These are phyloP conservation scores for Anabas testudineus DNA, from an alignment of 2,797 vertebrate species.

Conservation along the genomic window DNA sequence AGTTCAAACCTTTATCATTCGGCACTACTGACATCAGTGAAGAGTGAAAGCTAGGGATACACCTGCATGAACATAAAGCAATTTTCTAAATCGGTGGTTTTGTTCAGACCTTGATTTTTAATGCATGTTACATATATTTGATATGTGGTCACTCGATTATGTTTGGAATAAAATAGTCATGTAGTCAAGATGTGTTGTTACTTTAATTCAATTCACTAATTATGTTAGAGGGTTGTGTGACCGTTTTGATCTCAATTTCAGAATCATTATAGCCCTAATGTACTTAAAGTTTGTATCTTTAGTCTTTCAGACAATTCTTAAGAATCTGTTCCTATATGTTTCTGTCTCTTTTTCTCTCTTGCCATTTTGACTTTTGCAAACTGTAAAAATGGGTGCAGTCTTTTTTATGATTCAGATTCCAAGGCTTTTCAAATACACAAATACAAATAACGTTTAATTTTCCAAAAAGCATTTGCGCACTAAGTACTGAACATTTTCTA, in stretches of 20 bases:
- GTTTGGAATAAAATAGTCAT: no score
- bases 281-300: not conserved
- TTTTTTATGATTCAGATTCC: not conserved
- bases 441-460: conserved; percentile 1
- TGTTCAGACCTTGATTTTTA: no score
- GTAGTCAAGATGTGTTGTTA: no score
- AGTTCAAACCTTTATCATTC: not conserved
- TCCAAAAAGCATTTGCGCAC: not conserved
- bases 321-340: not conserved
- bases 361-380: no score
- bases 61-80: not conserved
- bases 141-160: no score
- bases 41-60: not conserved
- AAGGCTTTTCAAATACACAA: not conserved
- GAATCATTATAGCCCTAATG: no score
- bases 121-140: no score
- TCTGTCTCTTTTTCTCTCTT: not conserved
- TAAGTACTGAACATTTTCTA: not conserved
- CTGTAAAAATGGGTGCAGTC: no score
- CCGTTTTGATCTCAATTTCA: no score
- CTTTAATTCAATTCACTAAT: no score
- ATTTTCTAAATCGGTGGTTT: no score
- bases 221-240: no score
- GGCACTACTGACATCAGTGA: not conserved
- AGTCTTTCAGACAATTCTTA: not conserved